Base-by-base conservation (phyloP, 2,113 vertebrate species). In the Anguilla rostrata region DNA sequence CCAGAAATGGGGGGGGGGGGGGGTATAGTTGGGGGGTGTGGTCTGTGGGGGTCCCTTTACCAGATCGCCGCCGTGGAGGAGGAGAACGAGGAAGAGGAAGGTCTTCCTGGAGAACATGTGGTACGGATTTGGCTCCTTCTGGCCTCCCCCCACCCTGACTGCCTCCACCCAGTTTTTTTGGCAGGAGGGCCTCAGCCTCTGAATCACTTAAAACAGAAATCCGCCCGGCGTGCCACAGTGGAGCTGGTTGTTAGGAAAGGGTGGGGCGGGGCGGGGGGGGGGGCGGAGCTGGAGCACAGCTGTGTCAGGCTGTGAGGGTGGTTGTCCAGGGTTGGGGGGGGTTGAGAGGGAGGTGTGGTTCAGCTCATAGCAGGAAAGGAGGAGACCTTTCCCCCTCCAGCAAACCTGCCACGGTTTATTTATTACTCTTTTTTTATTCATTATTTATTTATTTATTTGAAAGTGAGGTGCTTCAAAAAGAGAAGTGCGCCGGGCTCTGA, bases 61-160 rank as follows among this genome's bases (percentile, higher is more conserved):
- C 84, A 3, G 46, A 66, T 66, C 57, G 43, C 20, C 18, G 34
- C 57, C 40, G 46, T 41, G 49, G 78, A 20, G 15, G 43, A 75
- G 85, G 78, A 86, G 9, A 26, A 57, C 82, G 60, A 86, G 90
- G 20, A 15, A 89, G 20, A 12, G 92, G 85, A 92, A 92, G 89
- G 88, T 88, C 87, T 86, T 92, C 90, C 85, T 29, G 39, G 82
- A 87, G 90, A 95, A 94, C 95, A 96, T 95, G 93, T 95, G 95
- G 94, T 91, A 93, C 90, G 93, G 85, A 95, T 96, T 95, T 95
- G 91, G 93, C 91, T 90, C 82, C 89, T 92, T 90, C 91, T 87
- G 91, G 90, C 92, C 91, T 92, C 92, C 91, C 92, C 92, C 92
- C 92, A 92, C 93, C 90, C 84, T 82, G 88, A 88, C 89, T 87